Evolutionary conservation across 2,797 vertebrate genomes (phyloP), one percentile per base, ranked within the genome.

Genomic region (Echeneis naucrates): DNA sequence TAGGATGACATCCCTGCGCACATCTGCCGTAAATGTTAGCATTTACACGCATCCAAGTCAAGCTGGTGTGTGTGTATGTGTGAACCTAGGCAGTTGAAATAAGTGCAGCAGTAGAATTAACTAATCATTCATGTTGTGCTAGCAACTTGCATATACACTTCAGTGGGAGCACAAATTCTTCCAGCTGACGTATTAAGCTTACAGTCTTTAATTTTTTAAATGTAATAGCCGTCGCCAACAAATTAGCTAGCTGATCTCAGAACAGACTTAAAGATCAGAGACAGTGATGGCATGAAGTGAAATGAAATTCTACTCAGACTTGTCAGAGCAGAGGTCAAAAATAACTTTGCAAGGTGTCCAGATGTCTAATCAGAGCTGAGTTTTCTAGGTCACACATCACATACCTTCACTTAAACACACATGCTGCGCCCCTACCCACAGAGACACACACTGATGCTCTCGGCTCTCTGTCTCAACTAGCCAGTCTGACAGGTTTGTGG

Each of bases 401-500:
- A 66, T 50, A 27, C 65, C 74, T 70, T 68, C n/a, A 64, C 66
- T 57, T 78, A 53, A 83, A 77, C 52, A 21, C 58, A 44, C 17
- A 2, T 27, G 59, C 60, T 58, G 73, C 1, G 17, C 16, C 26
- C 59, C 60, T 52, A 2, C 72, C 63, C 52, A 59, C 58, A 65
- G 67, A 75, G 53, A 69, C 51, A 38, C 68, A 37, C 24, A 48
- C 72, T 66, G 77, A 81, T 78, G 75, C 56, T 45, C 65, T 75
- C 69, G 35, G 52, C 79, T 68, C 61, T 42, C 27, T 13, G 61
- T 61, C 62, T 63, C 52, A 33, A 1, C 60, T 50, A 70, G 72
- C 67, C 70, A 17, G 55, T 37, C 80, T 86, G 89, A 86, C 85
- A 84, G 87, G 78, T 84, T 86, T 80, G 72, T 63, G n/a, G 64